Evolutionary conservation across 2,113 vertebrate species (phyloP), one percentile per base, ranked within the genome.

Genomic region (Entelurus aequoreus): DNA sequence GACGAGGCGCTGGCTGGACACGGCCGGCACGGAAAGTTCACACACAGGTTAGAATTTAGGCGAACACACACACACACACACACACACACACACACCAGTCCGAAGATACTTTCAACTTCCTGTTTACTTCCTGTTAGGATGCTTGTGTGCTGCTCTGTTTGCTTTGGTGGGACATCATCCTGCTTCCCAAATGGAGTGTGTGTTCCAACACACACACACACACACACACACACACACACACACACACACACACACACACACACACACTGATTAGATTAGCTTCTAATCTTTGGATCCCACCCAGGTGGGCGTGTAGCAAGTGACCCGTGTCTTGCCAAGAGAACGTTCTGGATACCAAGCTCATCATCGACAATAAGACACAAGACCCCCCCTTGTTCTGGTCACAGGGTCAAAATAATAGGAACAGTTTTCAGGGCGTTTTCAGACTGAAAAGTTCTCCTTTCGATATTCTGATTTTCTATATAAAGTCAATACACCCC

Each of bases 151-250:
- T 38, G 54, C 28, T 28, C 2, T 56, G 56, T 65, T 68, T 82
- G 37, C 56, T n/a, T 56, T 46, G 13, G 57, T 64, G 70, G 65
- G 42, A 68, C 62, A 57, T 62, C 61, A 50, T 54, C 15, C 4
- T 44, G 49, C 28, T 50, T 69, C 48, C 65, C 47, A 28, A 55
- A 48, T 55, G 8, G 65, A 1, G 64, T 62, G 58, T 73, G 71
- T 71, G 67, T 77, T 5, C 63, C 62, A 38, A 71, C 61, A 54
- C 54, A 65, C 28, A 44, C 48, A 75, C 79, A 82, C 78, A 80
- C 68, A 72, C 57, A 55, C 52, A 57, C 57, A 62, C 78, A 53
- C 21, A 0, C 55, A 71, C 16, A 59, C 54, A 62, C 63, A 66
- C 52, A 68, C 4, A 66, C 28, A 28, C 28, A 28, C 28, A 28